Percentiles rank a stretch among this genome's conserved stretches.
Conservation (phyloP, 2,113 vertebrate genomes). For the Cynocephalus volans region DNA sequence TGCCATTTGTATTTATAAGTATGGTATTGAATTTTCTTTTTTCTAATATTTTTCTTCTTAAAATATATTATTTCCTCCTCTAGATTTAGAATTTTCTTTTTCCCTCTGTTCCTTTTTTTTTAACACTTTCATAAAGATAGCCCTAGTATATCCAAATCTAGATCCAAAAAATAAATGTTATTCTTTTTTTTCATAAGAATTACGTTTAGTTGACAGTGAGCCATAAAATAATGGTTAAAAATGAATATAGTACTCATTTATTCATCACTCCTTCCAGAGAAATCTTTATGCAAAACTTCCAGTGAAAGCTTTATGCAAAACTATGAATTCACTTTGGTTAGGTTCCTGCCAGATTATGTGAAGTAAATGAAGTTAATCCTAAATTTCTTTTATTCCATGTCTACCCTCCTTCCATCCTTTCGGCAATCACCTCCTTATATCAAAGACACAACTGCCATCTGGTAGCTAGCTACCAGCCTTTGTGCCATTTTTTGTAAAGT, state of each 20-base stretch:
- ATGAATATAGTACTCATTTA: slow-evolving; percentile 74
- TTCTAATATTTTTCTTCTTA: slow-evolving; percentile 53
- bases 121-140: slow-evolving; percentile 56
- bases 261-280: slow-evolving; percentile 64
- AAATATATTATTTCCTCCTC: slow-evolving; percentile 29
- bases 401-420: neutral
- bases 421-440: slow-evolving; percentile 14
- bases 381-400: slow-evolving; percentile 58
- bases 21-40: neutral
- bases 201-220: slow-evolving; percentile 55
- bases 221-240: slow-evolving; percentile 77
- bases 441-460: slow-evolving; percentile 37
- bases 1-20: slow-evolving; percentile 31
- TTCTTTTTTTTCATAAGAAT: slow-evolving; percentile 61
- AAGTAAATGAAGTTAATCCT: neutral
- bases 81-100: slow-evolving; percentile 18
- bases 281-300: slow-evolving; percentile 54
- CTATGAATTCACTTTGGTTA: slow-evolving; percentile 68
- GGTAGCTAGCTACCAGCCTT: neutral
- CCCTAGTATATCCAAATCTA: neutral
- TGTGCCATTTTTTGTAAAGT: neutral
- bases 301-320: slow-evolving; percentile 57
- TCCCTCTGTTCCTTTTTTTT: neutral
- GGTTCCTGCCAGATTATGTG: slow-evolving; percentile 46
- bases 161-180: slow-evolving; percentile 49